These are phyloP conservation scores for Clamator glandarius DNA, from an alignment of 2,797 vertebrate species.

Conservation along the genomic window DNA sequence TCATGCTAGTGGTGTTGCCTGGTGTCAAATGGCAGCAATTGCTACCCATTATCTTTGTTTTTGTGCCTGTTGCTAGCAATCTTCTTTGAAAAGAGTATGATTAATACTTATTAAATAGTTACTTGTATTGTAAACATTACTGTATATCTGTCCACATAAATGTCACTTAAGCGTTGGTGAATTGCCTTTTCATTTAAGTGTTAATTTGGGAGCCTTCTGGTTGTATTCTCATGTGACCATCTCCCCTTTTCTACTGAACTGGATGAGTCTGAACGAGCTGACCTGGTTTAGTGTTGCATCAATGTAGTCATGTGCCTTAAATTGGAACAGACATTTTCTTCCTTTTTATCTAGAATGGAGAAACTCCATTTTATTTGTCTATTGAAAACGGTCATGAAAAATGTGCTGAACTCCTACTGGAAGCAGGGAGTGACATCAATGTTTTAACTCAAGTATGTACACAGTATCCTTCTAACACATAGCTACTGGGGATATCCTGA, in stretches of 20 bases:
- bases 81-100: neutral
- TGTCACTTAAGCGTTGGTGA: neutral
- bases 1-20: neutral
- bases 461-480: neutral
- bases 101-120: neutral
- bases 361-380: conserved; percentile 77
- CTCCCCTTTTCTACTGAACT: neutral
- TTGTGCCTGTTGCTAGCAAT: neutral
- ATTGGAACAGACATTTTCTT: neutral
- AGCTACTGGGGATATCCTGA: neutral
- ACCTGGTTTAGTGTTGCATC: neutral
- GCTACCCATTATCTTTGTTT: neutral
- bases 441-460: conserved; percentile 80
- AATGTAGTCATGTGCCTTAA: neutral
- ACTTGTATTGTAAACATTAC: neutral
- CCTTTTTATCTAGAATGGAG: conserved; percentile 61
- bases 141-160: neutral
- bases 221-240: neutral
- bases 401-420: conserved; percentile 83
- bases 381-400: conserved; percentile 80
- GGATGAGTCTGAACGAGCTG: neutral
- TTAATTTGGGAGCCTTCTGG: neutral
- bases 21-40: neutral
- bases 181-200: neutral
- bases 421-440: conserved; percentile 86